These are phyloP conservation scores for Anodontia alba DNA, from an alignment of 2,888 invertebrate genomes.

Conservation along the genomic window DNA sequence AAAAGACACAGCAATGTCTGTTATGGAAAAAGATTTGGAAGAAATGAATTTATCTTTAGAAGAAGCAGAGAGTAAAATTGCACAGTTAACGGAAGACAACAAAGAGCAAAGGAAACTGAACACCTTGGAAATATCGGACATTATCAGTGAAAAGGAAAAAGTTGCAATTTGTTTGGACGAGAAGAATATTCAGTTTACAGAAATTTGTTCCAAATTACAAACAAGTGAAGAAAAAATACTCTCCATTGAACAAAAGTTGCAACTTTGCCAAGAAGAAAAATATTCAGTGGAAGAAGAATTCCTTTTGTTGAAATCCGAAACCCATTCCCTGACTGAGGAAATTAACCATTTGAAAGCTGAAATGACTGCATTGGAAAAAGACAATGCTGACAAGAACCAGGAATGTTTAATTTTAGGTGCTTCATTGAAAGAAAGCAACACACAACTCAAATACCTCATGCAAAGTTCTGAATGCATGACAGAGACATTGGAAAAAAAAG, in stretches of 20 bases:
- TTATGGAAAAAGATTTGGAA: background rate
- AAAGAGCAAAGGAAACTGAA: background rate
- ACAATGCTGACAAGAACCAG: background rate
- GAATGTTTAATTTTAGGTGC: background rate
- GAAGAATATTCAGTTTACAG: background rate
- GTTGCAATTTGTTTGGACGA: background rate
- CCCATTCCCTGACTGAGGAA: background rate
- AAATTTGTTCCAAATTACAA: background rate
- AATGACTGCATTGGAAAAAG: constrained; percentile 6
- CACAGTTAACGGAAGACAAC: background rate
- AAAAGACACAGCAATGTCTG: constrained; percentile 21
- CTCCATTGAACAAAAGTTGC: background rate
- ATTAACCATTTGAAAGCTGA: background rate
- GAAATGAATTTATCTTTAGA: background rate
- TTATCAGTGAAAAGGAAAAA: background rate
- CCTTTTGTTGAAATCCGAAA: background rate
- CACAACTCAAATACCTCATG: constrained; percentile 46
- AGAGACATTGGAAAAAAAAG: constrained; percentile 34
- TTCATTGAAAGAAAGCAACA: background rate
- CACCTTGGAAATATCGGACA: background rate
- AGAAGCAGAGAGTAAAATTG: background rate
- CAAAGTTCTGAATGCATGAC: constrained; percentile 41
- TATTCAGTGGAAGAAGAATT: background rate
- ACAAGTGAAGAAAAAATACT: background rate
- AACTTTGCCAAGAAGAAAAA: background rate